These are phyloP conservation scores for Drosophila pullipes DNA, from an alignment of 2,888 invertebrate genomes.

Conservation along the genomic window DNA sequence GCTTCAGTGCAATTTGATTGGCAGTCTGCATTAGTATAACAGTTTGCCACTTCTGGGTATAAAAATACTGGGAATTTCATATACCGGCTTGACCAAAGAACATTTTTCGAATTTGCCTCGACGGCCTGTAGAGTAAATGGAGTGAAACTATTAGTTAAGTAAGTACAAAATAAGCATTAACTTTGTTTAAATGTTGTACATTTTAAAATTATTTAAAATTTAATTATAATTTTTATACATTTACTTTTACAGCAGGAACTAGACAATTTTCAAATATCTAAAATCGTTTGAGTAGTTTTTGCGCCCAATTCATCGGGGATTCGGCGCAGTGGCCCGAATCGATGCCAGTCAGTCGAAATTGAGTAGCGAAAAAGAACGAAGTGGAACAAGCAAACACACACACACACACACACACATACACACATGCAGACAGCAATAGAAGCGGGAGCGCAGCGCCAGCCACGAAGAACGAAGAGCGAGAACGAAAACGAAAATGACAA, in stretches of 20 bases:
- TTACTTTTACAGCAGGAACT: neutral
- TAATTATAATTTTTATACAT: too few species aligned
- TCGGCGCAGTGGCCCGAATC: slow-evolving; percentile 80
- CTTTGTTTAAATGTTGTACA: neutral
- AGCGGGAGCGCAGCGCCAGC: slow-evolving; percentile 40
- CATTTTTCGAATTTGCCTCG: slow-evolving; percentile 21
- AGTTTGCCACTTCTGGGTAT: slow-evolving; percentile 40
- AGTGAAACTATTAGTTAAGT: neutral
- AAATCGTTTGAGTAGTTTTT: slow-evolving; percentile 33
- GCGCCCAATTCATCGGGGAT: slow-evolving; percentile 54
- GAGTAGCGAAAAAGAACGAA: slow-evolving; percentile 40
- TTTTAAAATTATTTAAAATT: neutral
- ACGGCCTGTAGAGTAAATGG: neutral
- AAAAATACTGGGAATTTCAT: slow-evolving; percentile 67
- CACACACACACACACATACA: neutral
- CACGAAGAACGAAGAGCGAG: slow-evolving; percentile 29
- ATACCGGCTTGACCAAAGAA: neutral
- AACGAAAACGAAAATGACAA: slow-evolving; percentile 17
- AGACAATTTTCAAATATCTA: slow-evolving; percentile 52
- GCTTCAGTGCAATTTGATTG: neutral
- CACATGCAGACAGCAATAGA: slow-evolving; percentile 1
- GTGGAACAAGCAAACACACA: slow-evolving; percentile 25
- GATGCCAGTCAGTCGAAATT: slow-evolving; percentile 57
- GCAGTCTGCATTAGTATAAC: slow-evolving; percentile 54
- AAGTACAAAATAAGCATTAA: neutral